A percentile compares a stretch with the other conserved stretches of the same genome.
Conservation (phyloP, 2,113 vertebrate genomes). For the Coracopsis vasa region DNA sequence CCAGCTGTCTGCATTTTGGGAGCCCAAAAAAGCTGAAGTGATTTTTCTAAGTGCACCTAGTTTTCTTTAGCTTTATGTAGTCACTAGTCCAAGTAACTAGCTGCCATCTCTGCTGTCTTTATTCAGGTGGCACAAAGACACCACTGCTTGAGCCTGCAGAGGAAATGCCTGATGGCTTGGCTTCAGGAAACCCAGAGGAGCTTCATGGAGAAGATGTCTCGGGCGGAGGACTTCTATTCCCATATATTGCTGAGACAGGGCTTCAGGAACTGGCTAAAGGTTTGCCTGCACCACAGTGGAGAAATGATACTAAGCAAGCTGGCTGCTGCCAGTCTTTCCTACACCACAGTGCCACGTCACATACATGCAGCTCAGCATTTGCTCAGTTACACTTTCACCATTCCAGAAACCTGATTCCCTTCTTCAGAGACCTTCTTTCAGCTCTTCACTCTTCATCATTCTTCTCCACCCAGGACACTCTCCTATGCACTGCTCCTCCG, state of each 20-base stretch:
- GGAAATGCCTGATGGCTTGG: slow-evolving; percentile 79
- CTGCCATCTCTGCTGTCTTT: background rate
- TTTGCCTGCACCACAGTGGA: slow-evolving; percentile 34
- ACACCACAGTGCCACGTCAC: background rate
- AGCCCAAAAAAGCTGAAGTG: background rate
- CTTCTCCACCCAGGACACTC: background rate
- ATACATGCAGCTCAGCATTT: background rate
- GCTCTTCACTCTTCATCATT: background rate
- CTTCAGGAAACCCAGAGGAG: slow-evolving; percentile 61
- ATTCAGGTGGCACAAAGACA: slow-evolving; percentile 83
- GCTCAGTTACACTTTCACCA: background rate
- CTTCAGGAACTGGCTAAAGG: slow-evolving; percentile 82
- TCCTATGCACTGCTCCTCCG: background rate
- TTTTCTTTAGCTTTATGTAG: background rate
- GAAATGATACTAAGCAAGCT: background rate
- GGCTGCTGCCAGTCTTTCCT: fast-evolving
- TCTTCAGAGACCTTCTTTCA: background rate
- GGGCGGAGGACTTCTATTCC: slow-evolving; percentile 75
- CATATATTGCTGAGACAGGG: slow-evolving; percentile 73
- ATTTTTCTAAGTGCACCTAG: background rate
- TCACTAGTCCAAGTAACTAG: background rate
- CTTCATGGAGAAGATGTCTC: slow-evolving; percentile 69
- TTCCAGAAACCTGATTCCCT: background rate
- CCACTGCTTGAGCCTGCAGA: slow-evolving; percentile 72
- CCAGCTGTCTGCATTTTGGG: background rate